Conservation (phyloP, 2,113 vertebrate species). For the Bothrops jararaca region DNA sequence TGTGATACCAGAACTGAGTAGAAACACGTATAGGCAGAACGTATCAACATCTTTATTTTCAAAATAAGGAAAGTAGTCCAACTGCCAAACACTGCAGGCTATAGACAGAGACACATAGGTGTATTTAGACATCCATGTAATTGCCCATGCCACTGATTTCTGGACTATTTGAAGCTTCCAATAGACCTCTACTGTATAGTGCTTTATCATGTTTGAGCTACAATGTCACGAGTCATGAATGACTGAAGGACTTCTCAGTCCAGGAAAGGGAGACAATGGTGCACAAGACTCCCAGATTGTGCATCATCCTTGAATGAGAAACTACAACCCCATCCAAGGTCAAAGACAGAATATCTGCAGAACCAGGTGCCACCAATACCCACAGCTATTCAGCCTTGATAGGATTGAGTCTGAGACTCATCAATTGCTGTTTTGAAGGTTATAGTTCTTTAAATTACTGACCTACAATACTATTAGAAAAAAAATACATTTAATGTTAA, state of each 20-base stretch:
- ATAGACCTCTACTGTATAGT: neutral
- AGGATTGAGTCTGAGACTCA: neutral
- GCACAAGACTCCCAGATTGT: neutral
- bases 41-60: neutral
- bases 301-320: neutral
- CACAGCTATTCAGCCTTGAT: neutral
- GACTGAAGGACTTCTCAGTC: neutral
- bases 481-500: neutral
- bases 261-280: neutral
- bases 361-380: neutral
- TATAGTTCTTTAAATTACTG: neutral
- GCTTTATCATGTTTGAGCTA: neutral
- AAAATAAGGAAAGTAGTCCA: neutral
- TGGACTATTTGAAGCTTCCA: neutral
- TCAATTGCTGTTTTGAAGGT: neutral
- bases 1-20: neutral
- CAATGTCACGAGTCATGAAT: neutral
- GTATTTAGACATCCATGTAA: neutral
- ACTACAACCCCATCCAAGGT: neutral
- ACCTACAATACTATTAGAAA: neutral
- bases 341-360: neutral
- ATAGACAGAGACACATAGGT: neutral
- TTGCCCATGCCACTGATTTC: neutral
- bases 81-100: neutral
- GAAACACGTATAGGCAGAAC: neutral